These are phyloP conservation scores for Pterobdella sp. DNA, from an alignment of 2,888 invertebrate genomes.

Conservation along the genomic window DNA sequence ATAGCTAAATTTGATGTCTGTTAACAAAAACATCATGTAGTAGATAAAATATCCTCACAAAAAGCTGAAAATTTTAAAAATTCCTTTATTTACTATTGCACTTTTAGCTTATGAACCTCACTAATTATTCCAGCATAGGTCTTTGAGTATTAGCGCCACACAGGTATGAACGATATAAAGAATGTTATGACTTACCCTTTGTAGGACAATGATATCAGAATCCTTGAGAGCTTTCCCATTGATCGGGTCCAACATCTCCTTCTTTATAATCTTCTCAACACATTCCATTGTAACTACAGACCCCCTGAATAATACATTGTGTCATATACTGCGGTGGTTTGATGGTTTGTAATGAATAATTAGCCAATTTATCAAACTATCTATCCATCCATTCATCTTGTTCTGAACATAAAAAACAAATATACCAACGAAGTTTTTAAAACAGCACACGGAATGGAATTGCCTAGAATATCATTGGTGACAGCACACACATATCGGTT, in stretches of 20 bases:
- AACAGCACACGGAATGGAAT: constrained; percentile 82
- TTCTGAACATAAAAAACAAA: constrained; percentile 3
- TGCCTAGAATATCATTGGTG: constrained; percentile 83
- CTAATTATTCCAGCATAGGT: no score
- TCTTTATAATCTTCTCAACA: constrained; percentile 87
- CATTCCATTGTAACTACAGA: constrained; percentile 92
- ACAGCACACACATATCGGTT: constrained; percentile 92
- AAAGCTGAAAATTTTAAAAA: no score
- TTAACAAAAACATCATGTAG: no score
- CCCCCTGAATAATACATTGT: constrained; percentile 60
- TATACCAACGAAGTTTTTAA: constrained; percentile 71
- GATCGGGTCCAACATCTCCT: constrained; percentile 90
- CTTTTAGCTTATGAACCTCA: no score
- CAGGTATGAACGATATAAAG: not conserved
- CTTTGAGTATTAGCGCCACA: no score
- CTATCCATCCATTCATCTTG: not conserved
- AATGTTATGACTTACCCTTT: constrained; percentile 34
- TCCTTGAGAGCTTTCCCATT: constrained; percentile 72
- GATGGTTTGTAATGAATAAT: not conserved
- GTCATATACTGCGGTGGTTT: not conserved
- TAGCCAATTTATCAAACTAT: not conserved
- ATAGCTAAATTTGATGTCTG: no score
- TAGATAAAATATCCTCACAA: no score
- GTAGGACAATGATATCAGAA: constrained; percentile 78
- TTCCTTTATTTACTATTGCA: no score